A percentile compares a stretch with the other conserved stretches of the same genome.
These are phyloP conservation scores for Oryctolagus cuniculus DNA, from an alignment of 2,113 vertebrate species.

Conservation along the genomic window mOryCun1.1 NC_091435.1:112167001-112167500, in stretches of 20 bases:
- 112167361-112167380: not conserved
- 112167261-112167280: not conserved
- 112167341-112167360: not conserved
- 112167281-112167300: not conserved
- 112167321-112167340: not conserved
- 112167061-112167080: not conserved
- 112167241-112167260: not conserved
- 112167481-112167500: not conserved
- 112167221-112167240: not conserved
- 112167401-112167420: not conserved
- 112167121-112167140: not conserved
- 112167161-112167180: not conserved
- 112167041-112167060: not conserved
- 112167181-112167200: not conserved
- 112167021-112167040: not conserved
- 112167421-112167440: not conserved
- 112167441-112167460: not conserved
- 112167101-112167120: not conserved
- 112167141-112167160: not conserved
- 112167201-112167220: constrained; percentile 1
- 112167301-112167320: constrained; percentile 4
- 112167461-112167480: not conserved
- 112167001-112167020: constrained; percentile 10
- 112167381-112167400: not conserved
- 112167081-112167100: constrained; percentile 20